Base-by-base conservation (phyloP, 1,140 invertebrate species). In the Aporrectodea caliginosa region DNA sequence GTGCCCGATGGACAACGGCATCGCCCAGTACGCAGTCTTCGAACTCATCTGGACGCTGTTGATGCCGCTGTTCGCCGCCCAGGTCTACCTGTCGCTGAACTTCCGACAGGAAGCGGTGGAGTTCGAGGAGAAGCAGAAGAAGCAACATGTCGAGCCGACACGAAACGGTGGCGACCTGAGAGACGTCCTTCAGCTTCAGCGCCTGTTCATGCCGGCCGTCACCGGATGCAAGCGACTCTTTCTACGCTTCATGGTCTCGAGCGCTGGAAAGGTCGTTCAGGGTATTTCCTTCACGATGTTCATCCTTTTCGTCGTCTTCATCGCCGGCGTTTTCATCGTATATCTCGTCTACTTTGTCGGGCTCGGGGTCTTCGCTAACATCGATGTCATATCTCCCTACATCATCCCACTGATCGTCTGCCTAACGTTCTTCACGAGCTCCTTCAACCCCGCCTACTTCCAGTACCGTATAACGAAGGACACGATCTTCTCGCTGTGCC, bases 291-390 rank as follows among this genome's bases (percentile, higher is more conserved):
- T 74, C 34, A 27, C 34, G 29, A 2, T 74, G 31, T 33, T 34
- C 73, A n/a, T 74, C 73, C 31, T 74, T 31, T 34, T 30, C 73
- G 31, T 74, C n/a, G 73, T 74, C 22, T 33, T 74, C 29, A n/a
- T 74, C 6, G 73, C 31, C 34, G 73, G 73, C 2, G 73, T 74
- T n/a, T 74, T 74, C 34, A 2, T 74, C n/a, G n/a, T 31, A n/a
- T 74, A 74, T 16, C 29, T 74, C 73, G 34, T 74, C 2, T 74
- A 74, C 73, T 33, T 74, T n/a, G 73, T 74, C 31, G 73, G 73
- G 1, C 73, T 74, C 29, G 73, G 73, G n/a, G 34, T 74, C 73
- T 74, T 74, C 29, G 73, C 73, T 14, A 74, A 74, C 73, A 74
- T 74, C 34, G 73, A 74, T 33, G 73, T 74, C 30, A 34, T 74